Evolutionary conservation across 2,888 invertebrate genomes (phyloP).

Genomic region (Stenodera caucasica): DNA sequence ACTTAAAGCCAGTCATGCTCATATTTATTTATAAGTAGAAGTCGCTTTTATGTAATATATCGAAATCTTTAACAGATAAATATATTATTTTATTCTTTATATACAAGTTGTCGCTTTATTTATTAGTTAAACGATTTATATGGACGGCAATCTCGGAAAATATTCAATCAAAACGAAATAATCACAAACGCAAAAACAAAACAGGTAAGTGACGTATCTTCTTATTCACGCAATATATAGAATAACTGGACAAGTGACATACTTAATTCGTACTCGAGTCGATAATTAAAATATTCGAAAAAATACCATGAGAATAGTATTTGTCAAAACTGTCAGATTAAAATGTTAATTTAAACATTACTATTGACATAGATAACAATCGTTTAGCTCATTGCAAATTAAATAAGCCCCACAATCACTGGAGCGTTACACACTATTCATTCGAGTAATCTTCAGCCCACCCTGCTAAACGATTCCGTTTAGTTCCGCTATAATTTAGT

Average conservation of each 20-base stretch:
- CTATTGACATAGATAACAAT: constrained; percentile 1
- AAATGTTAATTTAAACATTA: constrained; percentile 1
- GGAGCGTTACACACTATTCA: neutral
- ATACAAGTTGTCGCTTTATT: neutral
- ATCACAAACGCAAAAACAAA: neutral
- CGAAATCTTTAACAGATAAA: constrained; percentile 30
- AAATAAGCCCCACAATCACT: neutral
- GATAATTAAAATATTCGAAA: too few species aligned
- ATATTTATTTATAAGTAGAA: constrained; percentile 35
- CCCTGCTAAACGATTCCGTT: neutral
- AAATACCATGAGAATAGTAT: neutral
- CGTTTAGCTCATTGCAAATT: neutral
- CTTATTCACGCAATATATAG: neutral
- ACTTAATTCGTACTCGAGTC: neutral
- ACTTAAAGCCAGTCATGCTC: constrained; percentile 34
- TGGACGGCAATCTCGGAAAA: neutral
- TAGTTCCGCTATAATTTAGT: neutral
- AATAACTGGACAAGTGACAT: neutral
- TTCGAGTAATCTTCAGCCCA: neutral
- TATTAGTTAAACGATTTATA: constrained; percentile 1
- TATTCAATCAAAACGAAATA: neutral
- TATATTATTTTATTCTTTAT: neutral
- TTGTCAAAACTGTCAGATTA: constrained; percentile 3
- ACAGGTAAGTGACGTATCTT: constrained; percentile 5
- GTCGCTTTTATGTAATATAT: constrained; percentile 37